A percentile compares a stretch with the other conserved stretches of the same genome.
phyloP scores from a whole-genome alignment of 1,140 invertebrate genomes.

The Samia ricini region DNA sequence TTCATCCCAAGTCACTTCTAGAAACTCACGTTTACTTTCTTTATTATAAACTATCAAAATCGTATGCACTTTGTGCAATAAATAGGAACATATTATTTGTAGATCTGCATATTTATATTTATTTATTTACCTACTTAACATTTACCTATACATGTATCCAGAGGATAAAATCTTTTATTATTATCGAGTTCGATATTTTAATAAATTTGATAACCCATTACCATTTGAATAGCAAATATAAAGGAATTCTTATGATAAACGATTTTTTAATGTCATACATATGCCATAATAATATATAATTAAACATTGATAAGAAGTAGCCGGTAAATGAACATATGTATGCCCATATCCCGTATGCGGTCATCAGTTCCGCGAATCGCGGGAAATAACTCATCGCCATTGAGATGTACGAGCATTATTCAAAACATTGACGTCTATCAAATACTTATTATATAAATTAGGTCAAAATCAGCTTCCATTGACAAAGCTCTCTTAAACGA shows the following conservation, averaged over 20 bases:
- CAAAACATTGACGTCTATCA: conserved; percentile 22
- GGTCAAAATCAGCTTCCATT: conserved; percentile 74
- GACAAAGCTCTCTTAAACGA: conserved; percentile 67
- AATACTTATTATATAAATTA: conserved; percentile 46
- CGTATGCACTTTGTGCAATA: too few species aligned
- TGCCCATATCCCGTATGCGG: conserved; percentile 23
- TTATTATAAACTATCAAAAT: too few species aligned
- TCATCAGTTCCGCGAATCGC: conserved; percentile 20
- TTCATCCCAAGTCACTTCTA: too few species aligned
- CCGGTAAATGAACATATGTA: conserved; percentile 7
- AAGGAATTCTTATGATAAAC: not conserved
- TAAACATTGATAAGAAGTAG: conserved; percentile 3
- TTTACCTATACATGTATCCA: too few species aligned
- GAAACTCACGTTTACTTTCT: too few species aligned
- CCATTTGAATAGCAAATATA: not conserved
- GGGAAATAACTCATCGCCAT: conserved; percentile 16
- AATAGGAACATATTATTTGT: too few species aligned
- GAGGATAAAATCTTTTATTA: too few species aligned
- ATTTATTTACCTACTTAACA: too few species aligned
- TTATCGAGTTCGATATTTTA: not conserved
- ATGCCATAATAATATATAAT: conserved; percentile 3
- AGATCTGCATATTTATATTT: too few species aligned
- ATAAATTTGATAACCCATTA: not conserved
- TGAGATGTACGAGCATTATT: conserved; percentile 18
- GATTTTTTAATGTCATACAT: not conserved